Percentiles rank a stretch among this genome's conserved stretches.
Conservation (phyloP, 2,888 invertebrate species). For the Orgyia antiqua region DNA sequence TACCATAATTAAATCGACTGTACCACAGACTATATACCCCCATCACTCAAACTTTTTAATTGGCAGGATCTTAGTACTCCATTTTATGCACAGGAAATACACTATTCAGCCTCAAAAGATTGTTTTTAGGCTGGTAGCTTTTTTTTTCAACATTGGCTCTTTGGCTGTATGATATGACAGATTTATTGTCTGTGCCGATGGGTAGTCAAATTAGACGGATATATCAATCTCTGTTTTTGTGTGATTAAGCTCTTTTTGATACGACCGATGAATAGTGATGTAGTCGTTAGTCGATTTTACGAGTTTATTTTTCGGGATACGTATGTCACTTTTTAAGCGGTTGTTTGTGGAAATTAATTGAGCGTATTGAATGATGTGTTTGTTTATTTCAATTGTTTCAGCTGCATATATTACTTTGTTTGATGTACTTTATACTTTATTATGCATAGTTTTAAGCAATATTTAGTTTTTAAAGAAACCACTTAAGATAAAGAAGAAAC, state of each 20-base stretch:
- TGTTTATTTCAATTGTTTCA: too few relatives aligned
- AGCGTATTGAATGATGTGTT: background rate
- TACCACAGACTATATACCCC: slow-evolving; percentile 50
- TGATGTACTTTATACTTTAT: too few relatives aligned
- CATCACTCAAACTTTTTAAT: slow-evolving; percentile 57
- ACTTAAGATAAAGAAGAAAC: too few relatives aligned
- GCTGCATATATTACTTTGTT: too few relatives aligned
- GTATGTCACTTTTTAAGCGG: slow-evolving; percentile 34
- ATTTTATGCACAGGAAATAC: slow-evolving; percentile 56
- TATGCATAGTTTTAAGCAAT: too few relatives aligned
- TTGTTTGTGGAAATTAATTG: slow-evolving; percentile 26
- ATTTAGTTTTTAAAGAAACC: too few relatives aligned
- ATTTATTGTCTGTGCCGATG: slow-evolving; percentile 56
- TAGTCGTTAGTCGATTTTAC: slow-evolving; percentile 21
- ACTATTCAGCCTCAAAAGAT: slow-evolving; percentile 50
- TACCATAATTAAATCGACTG: slow-evolving; percentile 56
- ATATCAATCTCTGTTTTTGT: slow-evolving; percentile 66
- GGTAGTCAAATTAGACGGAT: slow-evolving; percentile 74
- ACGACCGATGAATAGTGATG: slow-evolving; percentile 50
- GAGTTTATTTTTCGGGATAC: slow-evolving; percentile 28
- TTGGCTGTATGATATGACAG: slow-evolving; percentile 70
- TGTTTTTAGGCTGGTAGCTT: slow-evolving; percentile 61
- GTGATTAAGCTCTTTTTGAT: slow-evolving; percentile 33
- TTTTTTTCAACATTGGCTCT: slow-evolving; percentile 40
- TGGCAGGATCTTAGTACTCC: slow-evolving; percentile 49